Evolutionary conservation across 35 echinoderm and acorn worm species (phyloP).

Genomic region (Ptychodera flava): DNA sequence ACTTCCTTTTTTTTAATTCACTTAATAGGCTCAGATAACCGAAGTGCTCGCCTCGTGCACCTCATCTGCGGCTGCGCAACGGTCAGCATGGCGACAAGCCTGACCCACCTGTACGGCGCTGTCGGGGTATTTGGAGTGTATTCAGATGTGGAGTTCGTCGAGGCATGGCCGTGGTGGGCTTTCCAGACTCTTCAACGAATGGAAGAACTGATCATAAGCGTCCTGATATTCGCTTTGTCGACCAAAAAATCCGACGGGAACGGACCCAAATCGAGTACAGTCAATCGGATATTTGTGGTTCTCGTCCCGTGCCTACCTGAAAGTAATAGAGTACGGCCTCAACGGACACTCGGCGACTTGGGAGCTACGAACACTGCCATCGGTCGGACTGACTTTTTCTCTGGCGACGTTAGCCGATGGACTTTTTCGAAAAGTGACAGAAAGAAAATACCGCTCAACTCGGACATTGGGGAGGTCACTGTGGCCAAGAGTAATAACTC

Average conservation of each 20-base stretch:
- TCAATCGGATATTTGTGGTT: not conserved
- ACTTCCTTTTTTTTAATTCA: slow-evolving; percentile 4
- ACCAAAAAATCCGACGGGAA: not conserved
- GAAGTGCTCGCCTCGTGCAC: slow-evolving; percentile 40
- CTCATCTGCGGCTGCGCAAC: slow-evolving; percentile 43
- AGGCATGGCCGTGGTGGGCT: slow-evolving; percentile 79
- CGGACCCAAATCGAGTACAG: not conserved
- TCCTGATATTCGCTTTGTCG: slow-evolving; percentile 47
- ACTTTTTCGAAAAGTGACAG: no score
- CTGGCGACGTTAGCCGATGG: no score
- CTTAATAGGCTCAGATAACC: slow-evolving; percentile 43
- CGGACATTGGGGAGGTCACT: no score
- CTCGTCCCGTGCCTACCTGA: not conserved
- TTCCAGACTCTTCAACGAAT: slow-evolving; percentile 75
- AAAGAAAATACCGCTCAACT: no score
- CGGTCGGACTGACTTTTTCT: no score
- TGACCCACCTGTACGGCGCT: slow-evolving; percentile 80
- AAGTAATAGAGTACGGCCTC: not conserved
- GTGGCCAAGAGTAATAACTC: no score
- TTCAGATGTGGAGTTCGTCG: slow-evolving; percentile 57
- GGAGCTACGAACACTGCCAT: no score
- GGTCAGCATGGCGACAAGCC: slow-evolving; percentile 43
- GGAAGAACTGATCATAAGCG: slow-evolving; percentile 59
- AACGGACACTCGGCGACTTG: no score
- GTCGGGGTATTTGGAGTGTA: slow-evolving; percentile 75